Evolutionary conservation across 2,113 vertebrate species (phyloP), one percentile per base, ranked within the genome.

Genomic region (Salvator merianae): DNA sequence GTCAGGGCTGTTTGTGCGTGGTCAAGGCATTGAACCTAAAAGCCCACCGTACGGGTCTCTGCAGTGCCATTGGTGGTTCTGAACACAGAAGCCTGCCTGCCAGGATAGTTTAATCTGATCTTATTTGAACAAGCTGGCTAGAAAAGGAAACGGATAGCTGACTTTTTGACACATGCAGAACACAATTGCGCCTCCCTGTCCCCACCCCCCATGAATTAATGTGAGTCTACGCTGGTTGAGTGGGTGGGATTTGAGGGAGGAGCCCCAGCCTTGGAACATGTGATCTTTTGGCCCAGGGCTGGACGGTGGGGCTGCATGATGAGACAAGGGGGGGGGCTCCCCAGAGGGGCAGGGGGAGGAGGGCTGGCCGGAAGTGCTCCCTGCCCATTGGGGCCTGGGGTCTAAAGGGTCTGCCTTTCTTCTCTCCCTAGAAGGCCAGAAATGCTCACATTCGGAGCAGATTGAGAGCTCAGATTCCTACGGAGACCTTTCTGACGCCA

Each of bases 361-460:
- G n/a, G 32, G 30, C 7, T 32, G n/a, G n/a, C 18, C n/a, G 18
- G 47, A 30, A 40, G 65, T 24, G 2, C 50, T 28, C 2, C 3
- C 22, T 53, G 20, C 22, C 65, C 10, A 13, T 5, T 9, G 10
- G 43, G 18, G 14, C 18, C 53, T 30, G 70, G 62, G 50, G 85
- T 82, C 87, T 94, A 84, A 94, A 90, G 28, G 89, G n/a, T 18
- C 34, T 71, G 16, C 84, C 70, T 90, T 85, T 75, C 87, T 71
- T 95, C 93, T 93, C 88, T 87, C 88, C 59, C 0, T 94, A 97
- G 98, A 98, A 91, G 92, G 96, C 89, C 97, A 96, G 91, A 99
- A 99, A 92, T 99, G 99, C 95, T 98, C 97, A 90, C 99, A 99
- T 93, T 97, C 97, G 95, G 99, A 99, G 95, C 98, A 97, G 70